Conservation (phyloP, 2,888 invertebrate genomes). For the Alloscopus bannaensis region DNA sequence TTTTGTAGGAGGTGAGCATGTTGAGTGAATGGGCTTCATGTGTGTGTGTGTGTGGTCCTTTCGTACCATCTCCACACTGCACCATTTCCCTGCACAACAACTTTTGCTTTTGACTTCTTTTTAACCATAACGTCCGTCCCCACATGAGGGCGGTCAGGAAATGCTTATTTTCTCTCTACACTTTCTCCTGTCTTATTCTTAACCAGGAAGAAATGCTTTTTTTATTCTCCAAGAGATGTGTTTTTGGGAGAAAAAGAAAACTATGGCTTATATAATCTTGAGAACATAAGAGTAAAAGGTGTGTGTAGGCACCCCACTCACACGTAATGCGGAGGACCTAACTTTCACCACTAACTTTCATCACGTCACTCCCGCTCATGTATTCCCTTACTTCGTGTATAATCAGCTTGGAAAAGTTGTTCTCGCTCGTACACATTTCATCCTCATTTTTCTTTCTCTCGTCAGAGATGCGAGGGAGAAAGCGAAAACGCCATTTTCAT, state of each 20-base stretch:
- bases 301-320: neutral
- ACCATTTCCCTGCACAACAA: neutral
- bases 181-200: neutral
- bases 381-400: no score
- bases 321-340: neutral
- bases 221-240: neutral
- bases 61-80: neutral
- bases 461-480: neutral
- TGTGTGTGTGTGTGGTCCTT: neutral
- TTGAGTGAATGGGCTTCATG: neutral
- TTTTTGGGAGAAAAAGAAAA: neutral
- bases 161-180: no score
- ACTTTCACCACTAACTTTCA: no score
- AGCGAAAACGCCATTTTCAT: conserved; percentile 13
- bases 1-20: neutral
- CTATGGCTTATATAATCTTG: neutral
- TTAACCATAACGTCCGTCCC: neutral
- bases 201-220: neutral
- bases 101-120: neutral
- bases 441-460: neutral
- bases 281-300: neutral
- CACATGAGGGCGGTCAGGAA: conserved; percentile 17
- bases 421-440: neutral
- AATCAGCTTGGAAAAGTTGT: neutral
- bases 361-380: neutral